These are phyloP conservation scores for Tetrapedia diversipes DNA, from an alignment of 2,888 invertebrate genomes.

Conservation along the genomic window DNA sequence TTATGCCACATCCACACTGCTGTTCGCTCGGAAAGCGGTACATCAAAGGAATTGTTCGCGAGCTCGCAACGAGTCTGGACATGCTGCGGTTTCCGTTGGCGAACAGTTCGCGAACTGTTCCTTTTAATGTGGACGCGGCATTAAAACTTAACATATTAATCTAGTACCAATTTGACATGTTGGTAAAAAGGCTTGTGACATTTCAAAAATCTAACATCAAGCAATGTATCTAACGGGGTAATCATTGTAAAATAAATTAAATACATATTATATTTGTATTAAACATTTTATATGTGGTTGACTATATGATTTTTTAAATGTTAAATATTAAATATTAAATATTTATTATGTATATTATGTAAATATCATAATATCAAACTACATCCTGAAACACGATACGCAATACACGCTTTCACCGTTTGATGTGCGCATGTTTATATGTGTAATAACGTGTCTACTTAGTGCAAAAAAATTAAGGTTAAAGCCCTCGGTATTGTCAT, in stretches of 20 bases:
- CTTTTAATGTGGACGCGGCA: too few species aligned
- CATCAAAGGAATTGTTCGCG: too few species aligned
- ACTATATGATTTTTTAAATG: not conserved
- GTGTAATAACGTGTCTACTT: conserved; percentile 19
- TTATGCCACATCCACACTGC: too few species aligned
- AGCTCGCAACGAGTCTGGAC: too few species aligned
- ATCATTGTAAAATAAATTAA: not conserved
- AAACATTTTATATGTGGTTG: not conserved
- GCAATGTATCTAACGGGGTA: too few species aligned
- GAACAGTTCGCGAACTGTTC: too few species aligned
- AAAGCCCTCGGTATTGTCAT: conserved; percentile 2
- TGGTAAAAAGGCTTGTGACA: too few species aligned
- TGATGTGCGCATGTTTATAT: conserved; percentile 2
- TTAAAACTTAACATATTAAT: too few species aligned
- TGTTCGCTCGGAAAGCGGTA: too few species aligned
- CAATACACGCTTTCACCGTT: not conserved
- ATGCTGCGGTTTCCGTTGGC: too few species aligned
- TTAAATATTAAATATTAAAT: not conserved
- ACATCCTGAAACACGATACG: not conserved
- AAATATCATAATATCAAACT: not conserved
- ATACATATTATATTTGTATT: not conserved
- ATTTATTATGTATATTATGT: not conserved
- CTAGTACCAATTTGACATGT: too few species aligned
- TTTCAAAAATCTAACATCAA: too few species aligned
- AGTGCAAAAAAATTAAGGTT: conserved; percentile 21